Base-by-base conservation (phyloP, 2,113 vertebrate genomes). In the Paracyprichromis sp. region DNA sequence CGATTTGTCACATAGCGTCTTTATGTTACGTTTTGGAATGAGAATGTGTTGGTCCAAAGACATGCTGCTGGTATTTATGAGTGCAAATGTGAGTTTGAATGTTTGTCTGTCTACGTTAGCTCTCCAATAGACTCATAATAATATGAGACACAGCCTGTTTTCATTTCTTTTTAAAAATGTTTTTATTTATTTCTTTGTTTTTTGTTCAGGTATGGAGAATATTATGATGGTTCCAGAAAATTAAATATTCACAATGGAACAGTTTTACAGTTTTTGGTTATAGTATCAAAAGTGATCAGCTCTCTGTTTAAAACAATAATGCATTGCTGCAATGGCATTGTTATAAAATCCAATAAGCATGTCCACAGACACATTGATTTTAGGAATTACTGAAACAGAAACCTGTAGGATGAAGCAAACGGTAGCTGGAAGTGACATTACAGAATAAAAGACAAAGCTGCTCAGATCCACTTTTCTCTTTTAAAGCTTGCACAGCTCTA, bases 361-460 rank as follows among this genome's bases (percentile, higher is more conserved):
- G 59, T 63, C 59, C 59, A 34, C 29, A 63, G 59, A 63, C 59
- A 63, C 16, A 63, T 34, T 34, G 16, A 63, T 63, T 63, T 63
- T 34, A 63, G 59, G 90, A 90, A 90, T 89, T 81, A 81, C 59
- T 63, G 26, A 66, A 76, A 40, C 40, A 78, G 47, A 83, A 90
- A 89, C 53, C 81, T 54, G 56, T 80, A 80, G 66, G 21, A 78
- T 79, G 9, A 86, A 80, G 19, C 11, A n/a, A 82, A 79, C 19
- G 14, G 83, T 66, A 26, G 66, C 47, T 52, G 52, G 80, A 71
- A 90, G 78, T 76, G 59, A 87, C 59, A 56, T 57, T 38, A 56
- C 73, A 61, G 89, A 90, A 89, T 52, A 87, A 40, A 82, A 83
- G 83, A 83, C 86, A 53, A 90, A 92, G 47, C 59, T 86, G 83